A percentile compares a stretch with the other conserved stretches of the same genome.
phyloP scores from a whole-genome alignment of 2,113 vertebrate genomes.

The Paracanthobrama guichenoti region DNA sequence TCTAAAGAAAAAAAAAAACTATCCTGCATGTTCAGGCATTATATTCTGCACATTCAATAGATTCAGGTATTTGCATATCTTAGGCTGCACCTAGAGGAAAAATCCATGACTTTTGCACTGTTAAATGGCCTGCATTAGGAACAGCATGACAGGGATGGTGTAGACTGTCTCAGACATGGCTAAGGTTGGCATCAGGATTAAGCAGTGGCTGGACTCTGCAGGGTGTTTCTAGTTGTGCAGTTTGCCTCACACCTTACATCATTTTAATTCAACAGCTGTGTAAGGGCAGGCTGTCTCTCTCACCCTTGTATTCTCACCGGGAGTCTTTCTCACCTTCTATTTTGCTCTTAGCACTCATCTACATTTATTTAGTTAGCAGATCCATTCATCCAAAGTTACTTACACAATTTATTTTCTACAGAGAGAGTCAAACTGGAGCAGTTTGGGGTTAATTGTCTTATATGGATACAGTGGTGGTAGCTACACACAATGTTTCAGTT shows the following conservation, averaged over 20 bases:
- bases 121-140: constrained; percentile 50
- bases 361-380: background rate
- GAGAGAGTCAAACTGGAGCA: background rate
- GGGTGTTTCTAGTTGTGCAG: constrained; percentile 16
- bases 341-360: background rate
- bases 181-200: constrained; percentile 4
- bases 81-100: background rate
- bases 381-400: background rate
- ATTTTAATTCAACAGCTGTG: constrained; percentile 12
- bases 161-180: constrained; percentile 14
- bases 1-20: no score
- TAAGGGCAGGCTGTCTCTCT: constrained; percentile 9
- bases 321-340: constrained; percentile 7
- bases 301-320: background rate
- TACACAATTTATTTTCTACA: background rate
- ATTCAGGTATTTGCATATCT: constrained; percentile 28
- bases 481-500: background rate
- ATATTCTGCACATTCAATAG: background rate
- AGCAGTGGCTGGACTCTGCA: background rate
- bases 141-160: constrained; percentile 31
- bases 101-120: constrained; percentile 11
- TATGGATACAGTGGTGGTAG: no score
- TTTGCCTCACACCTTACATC: background rate
- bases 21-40: background rate
- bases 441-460: background rate